Conservation (phyloP, 2,888 invertebrate genomes). For the Standfussiana lucernea region DNA sequence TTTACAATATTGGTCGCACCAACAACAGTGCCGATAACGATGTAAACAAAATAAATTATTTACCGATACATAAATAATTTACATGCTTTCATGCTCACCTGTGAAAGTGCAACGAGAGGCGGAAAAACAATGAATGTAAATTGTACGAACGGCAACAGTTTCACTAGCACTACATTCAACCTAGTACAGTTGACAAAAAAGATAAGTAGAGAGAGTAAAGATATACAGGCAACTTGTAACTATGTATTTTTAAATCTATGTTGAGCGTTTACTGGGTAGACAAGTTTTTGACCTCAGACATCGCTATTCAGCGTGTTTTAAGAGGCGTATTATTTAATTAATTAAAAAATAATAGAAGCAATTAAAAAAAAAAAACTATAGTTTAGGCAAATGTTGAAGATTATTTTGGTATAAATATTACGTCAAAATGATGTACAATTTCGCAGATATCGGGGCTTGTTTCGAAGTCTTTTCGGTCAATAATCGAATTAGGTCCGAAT, state of each 20-base stretch:
- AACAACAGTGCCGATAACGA: slow-evolving; percentile 16
- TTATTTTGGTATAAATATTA: no score
- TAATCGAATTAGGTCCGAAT: no score
- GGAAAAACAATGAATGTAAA: slow-evolving; percentile 55
- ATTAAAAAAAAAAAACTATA: no score
- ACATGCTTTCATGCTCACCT: slow-evolving; percentile 41
- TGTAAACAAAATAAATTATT: slow-evolving; percentile 47
- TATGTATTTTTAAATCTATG: slow-evolving; percentile 2
- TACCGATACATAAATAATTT: slow-evolving; percentile 29
- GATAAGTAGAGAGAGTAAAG: not conserved
- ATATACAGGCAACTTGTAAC: not conserved
- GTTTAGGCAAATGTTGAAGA: no score
- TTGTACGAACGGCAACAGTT: slow-evolving; percentile 33
- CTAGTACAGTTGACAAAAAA: slow-evolving; percentile 21
- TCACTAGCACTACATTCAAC: slow-evolving; percentile 29
- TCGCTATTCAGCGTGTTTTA: not conserved
- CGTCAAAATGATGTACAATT: no score
- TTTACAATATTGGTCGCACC: not conserved
- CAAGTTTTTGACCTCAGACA: not conserved
- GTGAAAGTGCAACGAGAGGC: slow-evolving; percentile 8
- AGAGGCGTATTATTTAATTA: no score
- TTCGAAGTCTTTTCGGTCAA: no score
- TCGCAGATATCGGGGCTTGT: no score
- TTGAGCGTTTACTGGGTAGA: no score
- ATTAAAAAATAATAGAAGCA: no score